These are phyloP conservation scores for Meandrusa payeni DNA, from an alignment of 2,888 invertebrate species.

Conservation along the genomic window DNA sequence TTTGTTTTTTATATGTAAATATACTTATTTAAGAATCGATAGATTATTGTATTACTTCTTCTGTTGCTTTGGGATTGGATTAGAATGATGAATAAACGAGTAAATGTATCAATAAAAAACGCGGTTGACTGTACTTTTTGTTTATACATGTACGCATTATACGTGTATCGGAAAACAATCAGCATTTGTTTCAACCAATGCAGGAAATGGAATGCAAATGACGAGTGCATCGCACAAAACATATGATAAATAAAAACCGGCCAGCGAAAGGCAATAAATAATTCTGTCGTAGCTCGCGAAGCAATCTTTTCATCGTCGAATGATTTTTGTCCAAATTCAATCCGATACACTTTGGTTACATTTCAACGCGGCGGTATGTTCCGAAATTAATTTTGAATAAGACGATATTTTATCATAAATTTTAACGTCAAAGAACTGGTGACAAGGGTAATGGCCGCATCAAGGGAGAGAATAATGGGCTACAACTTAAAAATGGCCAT, in stretches of 20 bases:
- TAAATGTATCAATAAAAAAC: too few species aligned
- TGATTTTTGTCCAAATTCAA: slow-evolving; percentile 17
- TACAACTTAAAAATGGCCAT: too few species aligned
- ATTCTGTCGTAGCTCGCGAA: slow-evolving; percentile 17
- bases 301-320: slow-evolving; percentile 11
- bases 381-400: slow-evolving; percentile 15
- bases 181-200: slow-evolving; percentile 3
- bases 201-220: slow-evolving; percentile 9
- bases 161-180: neutral
- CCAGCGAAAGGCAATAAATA: slow-evolving; percentile 14
- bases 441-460: too few species aligned
- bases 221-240: slow-evolving; percentile 4
- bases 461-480: too few species aligned
- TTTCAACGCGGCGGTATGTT: slow-evolving; percentile 9
- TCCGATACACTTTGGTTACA: slow-evolving; percentile 6
- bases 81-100: too few species aligned
- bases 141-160: too few species aligned
- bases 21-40: too few species aligned
- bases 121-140: neutral
- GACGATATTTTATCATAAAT: slow-evolving; percentile 14
- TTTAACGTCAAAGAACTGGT: slow-evolving; percentile 21
- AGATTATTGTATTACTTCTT: too few species aligned
- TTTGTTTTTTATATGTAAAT: too few species aligned
- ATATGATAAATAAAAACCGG: slow-evolving; percentile 10
- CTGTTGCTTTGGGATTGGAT: too few species aligned